Conservation (phyloP, 2,113 vertebrate species). For the Hippocampus comes region DNA sequence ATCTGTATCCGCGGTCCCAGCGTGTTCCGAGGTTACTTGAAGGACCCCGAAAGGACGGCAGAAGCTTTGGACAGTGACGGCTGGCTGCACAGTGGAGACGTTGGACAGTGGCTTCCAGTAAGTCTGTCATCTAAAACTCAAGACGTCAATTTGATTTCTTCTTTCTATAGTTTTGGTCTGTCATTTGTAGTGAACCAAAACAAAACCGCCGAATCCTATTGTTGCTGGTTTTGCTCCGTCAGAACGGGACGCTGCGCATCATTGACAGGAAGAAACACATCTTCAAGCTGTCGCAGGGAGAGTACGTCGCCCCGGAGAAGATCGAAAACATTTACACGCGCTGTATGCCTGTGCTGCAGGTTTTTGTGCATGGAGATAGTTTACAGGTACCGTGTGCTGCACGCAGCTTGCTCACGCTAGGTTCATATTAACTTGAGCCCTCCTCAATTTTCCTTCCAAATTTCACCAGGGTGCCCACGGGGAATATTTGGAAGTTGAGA, state of each 20-base stretch:
- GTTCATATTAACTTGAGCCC: too few relatives aligned
- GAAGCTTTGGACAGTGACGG: conserved; percentile 73
- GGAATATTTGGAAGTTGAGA: too few relatives aligned
- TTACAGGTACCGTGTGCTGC: conserved; percentile 61
- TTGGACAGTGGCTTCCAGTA: conserved; percentile 77
- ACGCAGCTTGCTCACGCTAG: background rate
- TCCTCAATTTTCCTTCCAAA: too few relatives aligned
- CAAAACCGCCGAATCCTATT: background rate
- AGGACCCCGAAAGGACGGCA: conserved; percentile 63
- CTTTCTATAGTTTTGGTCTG: background rate
- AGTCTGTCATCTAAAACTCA: conserved; percentile 20
- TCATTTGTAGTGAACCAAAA: background rate
- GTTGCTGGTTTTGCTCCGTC: background rate
- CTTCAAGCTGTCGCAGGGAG: conserved; percentile 77
- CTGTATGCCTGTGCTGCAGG: conserved; percentile 71
- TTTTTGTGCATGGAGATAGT: conserved; percentile 78
- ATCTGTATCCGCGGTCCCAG: conserved; percentile 74
- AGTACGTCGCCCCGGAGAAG: conserved; percentile 79
- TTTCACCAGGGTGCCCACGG: too few relatives aligned
- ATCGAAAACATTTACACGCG: conserved; percentile 77
- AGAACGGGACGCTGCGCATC: conserved; percentile 77
- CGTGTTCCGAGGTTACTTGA: conserved; percentile 75
- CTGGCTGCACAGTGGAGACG: conserved; percentile 77
- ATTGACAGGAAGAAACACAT: conserved; percentile 79
- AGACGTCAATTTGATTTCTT: background rate